A percentile compares a stretch with the other conserved stretches of the same genome.
Conservation (phyloP, 35 echinoderm and acorn worm species). For the Holothuria glaberrima region DNA sequence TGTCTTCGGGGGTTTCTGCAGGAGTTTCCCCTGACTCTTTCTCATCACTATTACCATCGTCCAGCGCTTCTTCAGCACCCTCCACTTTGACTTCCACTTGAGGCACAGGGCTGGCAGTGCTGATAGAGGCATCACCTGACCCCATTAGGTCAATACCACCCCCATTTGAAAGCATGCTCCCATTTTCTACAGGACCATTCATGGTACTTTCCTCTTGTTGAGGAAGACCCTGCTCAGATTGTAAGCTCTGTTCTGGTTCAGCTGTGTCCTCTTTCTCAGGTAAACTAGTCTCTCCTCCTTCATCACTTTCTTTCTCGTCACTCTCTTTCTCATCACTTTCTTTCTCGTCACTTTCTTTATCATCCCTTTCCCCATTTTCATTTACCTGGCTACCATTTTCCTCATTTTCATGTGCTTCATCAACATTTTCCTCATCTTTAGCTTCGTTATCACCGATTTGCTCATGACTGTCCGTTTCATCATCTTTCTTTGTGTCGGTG, state of each 20-base stretch:
- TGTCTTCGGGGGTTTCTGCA: too few relatives aligned
- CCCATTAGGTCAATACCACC: background rate
- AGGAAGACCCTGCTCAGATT: background rate
- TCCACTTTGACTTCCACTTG: conserved; percentile 23
- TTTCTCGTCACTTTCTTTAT: background rate
- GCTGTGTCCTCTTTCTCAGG: background rate
- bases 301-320: background rate
- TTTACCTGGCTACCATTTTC: background rate
- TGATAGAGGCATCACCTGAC: conserved; percentile 40
- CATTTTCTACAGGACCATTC: conserved; percentile 28
- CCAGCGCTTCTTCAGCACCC: conserved; percentile 25
- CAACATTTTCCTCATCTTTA: background rate
- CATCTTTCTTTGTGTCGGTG: background rate
- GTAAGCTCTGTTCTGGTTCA: background rate
- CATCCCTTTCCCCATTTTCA: background rate
- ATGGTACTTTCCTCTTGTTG: background rate
- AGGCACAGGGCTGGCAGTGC: background rate
- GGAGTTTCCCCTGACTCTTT: conserved; percentile 12
- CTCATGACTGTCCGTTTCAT: background rate
- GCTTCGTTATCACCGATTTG: background rate
- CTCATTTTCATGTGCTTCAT: too few relatives aligned
- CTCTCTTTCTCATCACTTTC: background rate
- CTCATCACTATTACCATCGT: background rate
- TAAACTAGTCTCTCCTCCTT: background rate
- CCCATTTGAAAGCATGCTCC: background rate